phyloP scores from a whole-genome alignment of 2,888 invertebrate genomes.

The Dolichopus griseipennis region DNA sequence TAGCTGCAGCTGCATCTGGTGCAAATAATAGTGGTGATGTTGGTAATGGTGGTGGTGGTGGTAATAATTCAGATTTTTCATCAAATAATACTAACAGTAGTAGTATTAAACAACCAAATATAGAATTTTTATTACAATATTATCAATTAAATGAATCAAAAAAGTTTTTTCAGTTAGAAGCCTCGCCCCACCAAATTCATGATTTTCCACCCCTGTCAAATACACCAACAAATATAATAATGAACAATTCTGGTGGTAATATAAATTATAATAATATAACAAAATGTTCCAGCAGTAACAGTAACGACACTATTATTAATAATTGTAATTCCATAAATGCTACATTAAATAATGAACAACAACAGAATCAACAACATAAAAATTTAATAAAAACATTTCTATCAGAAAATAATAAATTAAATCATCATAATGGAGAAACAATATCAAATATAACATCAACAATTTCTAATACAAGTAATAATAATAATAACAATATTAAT shows the following conservation, averaged over 20 bases:
- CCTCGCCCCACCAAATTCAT: slow-evolving; percentile 40
- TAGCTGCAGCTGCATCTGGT: slow-evolving; percentile 21
- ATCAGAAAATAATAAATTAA: background rate
- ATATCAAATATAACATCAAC: slow-evolving; percentile 22
- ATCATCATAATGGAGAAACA: background rate
- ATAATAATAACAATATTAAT: slow-evolving; percentile 7
- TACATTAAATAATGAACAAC: background rate
- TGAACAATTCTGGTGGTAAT: background rate
- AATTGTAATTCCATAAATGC: slow-evolving; percentile 10
- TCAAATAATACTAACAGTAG: slow-evolving; percentile 25
- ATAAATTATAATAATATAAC: slow-evolving; percentile 5
- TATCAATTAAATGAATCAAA: slow-evolving; percentile 43
- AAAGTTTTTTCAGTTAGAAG: slow-evolving; percentile 45
- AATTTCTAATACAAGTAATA: slow-evolving; percentile 10
- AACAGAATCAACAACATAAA: slow-evolving; percentile 11
- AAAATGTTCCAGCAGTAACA: slow-evolving; percentile 15
- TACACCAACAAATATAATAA: background rate
- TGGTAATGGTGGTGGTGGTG: background rate
- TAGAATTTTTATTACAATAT: slow-evolving; percentile 40
- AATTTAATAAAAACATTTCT: slow-evolving; percentile 10
- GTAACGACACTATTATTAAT: slow-evolving; percentile 15
- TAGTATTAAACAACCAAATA: slow-evolving; percentile 26
- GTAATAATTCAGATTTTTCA: slow-evolving; percentile 16
- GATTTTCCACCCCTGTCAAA: slow-evolving; percentile 26
- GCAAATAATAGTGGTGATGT: slow-evolving; percentile 8